A percentile compares a stretch with the other conserved stretches of the same genome.
Evolutionary conservation across 92 coral and sea anemone genomes (phyloP).

Genomic region (Meandrina meandrites): DNA sequence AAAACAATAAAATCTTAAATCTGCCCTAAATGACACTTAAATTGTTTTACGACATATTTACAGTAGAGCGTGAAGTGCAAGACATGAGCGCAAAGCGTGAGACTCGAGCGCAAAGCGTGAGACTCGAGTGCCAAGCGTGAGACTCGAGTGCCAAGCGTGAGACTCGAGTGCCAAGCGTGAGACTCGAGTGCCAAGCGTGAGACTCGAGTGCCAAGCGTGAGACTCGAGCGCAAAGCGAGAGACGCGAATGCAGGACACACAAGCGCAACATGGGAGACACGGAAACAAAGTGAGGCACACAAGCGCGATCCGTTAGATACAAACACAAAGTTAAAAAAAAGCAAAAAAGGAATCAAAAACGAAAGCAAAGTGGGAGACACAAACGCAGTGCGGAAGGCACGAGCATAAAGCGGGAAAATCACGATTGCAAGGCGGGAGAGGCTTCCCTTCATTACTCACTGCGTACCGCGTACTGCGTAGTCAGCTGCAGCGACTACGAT

Average conservation of each 20-base stretch:
- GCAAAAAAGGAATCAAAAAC: neutral
- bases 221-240: neutral
- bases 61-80: neutral
- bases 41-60: too few species aligned
- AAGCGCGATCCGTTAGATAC: too few species aligned
- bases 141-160: neutral
- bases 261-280: too few species aligned
- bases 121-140: neutral
- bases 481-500: too few species aligned
- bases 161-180: neutral
- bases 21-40: too few species aligned
- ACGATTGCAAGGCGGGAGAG: neutral
- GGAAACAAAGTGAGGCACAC: too few species aligned
- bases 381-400: neutral
- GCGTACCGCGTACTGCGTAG: too few species aligned
- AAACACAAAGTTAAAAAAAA: too few species aligned
- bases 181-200: neutral
- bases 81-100: neutral
- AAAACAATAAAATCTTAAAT: too few species aligned
- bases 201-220: neutral
- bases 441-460: too few species aligned
- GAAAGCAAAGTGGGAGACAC: neutral
- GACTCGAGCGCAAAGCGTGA: neutral
- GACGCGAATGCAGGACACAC: neutral
- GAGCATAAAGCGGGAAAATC: neutral